Evolutionary conservation across 2,113 vertebrate species (phyloP).

Genomic region (Alces alces): DNA sequence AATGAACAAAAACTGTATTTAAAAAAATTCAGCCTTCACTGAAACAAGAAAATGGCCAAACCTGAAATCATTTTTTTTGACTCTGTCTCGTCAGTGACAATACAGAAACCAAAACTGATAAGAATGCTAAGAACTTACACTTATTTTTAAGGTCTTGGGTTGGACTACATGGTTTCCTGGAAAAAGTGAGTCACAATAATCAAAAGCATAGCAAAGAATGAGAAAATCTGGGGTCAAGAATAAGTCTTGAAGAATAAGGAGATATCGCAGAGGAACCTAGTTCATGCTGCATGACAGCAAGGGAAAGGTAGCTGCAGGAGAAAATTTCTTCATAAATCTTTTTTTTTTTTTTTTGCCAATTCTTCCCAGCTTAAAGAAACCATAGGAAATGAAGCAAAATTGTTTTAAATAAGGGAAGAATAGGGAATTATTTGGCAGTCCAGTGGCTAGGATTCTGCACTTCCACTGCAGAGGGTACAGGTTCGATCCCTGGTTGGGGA

Average conservation of each 20-base stretch:
- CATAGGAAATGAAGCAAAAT: neutral
- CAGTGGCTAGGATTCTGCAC: neutral
- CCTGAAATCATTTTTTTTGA: neutral
- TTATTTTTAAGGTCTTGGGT: neutral
- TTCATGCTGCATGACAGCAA: neutral
- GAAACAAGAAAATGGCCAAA: neutral
- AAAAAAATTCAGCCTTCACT: neutral
- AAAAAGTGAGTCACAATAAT: neutral
- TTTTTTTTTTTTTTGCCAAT: neutral
- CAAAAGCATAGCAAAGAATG: neutral
- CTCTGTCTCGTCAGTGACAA: neutral
- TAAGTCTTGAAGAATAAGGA: neutral
- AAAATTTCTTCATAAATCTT: neutral
- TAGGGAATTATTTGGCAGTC: neutral
- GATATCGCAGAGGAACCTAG: neutral
- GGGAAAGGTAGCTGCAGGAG: fast-evolving
- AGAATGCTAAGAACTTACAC: neutral
- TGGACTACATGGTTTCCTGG: neutral
- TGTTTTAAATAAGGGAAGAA: neutral
- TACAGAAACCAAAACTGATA: neutral
- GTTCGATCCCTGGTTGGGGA: neutral
- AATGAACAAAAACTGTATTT: neutral
- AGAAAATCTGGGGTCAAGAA: neutral
- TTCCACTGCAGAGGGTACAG: neutral
- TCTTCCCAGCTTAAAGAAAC: neutral